Base-by-base conservation (phyloP, 2,888 invertebrate genomes). In the Dasysyrphus albostriatus region DNA sequence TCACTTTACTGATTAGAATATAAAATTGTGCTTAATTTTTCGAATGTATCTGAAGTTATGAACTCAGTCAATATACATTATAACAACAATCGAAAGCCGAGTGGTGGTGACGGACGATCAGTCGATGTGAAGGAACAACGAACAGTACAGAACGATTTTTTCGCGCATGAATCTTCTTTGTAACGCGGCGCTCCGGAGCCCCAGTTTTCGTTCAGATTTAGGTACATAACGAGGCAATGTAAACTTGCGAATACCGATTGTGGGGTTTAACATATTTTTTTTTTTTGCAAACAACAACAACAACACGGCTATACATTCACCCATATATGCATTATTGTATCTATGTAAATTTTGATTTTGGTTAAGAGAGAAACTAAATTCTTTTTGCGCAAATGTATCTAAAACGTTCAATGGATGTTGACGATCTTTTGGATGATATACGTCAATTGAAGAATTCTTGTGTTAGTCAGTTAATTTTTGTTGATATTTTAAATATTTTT, bases 391-490 rank as follows among this genome's bases (percentile, higher is more conserved):
- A 90, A 91, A 92, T 92, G 92, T 91, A 92, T 92, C 89, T 92
- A 88, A 92, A 92, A 90, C 90, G 90, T 89, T 90, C 90, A 89
- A 92, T 92, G 92, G 92, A 92, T 89, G 91, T 91, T 89, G 91
- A 91, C 88, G 92, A 92, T 89, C 90, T 92, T 79, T 90, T 92
- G 61, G 90, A 89, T 88, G 92, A 92, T 90, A 89, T 92, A 89
- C 91, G 90, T 89, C 89, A 90, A 89, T 90, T 92, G 88, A 92
- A 92, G 88, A 90, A 89, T 74, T 91, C 91, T 89, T 92, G 92
- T 91, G 92, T 92, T 91, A 92, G 92, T 92, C 12, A 37, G 47
- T 56, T 70, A 19, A 37, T 47, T 49, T 63, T 73, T 14, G 65
- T 59, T 65, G 34, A 63, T 19, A 12, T 73, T 56, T 58, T 9